Evolutionary conservation across 1,140 invertebrate species (phyloP).

Genomic region (Pogonognathellus flavescens): DNA sequence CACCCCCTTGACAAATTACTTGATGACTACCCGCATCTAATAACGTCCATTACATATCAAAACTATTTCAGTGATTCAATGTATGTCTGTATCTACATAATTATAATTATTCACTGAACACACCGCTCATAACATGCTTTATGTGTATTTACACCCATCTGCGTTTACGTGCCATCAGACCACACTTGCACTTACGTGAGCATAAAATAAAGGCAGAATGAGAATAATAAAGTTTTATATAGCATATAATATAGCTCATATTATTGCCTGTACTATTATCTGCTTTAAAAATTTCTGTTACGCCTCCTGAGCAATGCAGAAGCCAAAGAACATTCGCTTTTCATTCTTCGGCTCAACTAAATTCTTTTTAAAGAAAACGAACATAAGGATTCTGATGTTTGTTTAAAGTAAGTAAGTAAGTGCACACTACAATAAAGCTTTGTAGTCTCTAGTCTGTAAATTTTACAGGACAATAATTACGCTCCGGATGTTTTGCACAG

Average conservation of each 20-base stretch:
- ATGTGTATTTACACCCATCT: no score
- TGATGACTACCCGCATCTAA: background rate
- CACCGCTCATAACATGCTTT: no score
- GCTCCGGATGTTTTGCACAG: no score
- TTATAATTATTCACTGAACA: background rate
- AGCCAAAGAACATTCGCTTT: constrained; percentile 2
- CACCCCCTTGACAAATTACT: constrained; percentile 13
- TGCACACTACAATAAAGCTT: background rate
- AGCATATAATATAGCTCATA: no score
- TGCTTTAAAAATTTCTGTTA: constrained; percentile 6
- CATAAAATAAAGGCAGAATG: no score
- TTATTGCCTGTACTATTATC: background rate
- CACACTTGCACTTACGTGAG: no score
- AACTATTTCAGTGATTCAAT: no score
- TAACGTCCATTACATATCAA: background rate
- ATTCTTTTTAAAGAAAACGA: background rate
- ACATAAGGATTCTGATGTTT: background rate
- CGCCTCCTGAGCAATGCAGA: background rate
- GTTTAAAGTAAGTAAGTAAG: background rate
- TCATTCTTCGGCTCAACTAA: background rate
- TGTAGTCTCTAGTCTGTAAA: background rate
- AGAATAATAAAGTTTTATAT: no score
- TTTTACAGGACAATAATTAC: no score
- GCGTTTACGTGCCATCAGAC: no score
- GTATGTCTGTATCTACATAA: no score